These are phyloP conservation scores for Camponotus fellah DNA, from an alignment of 2,888 invertebrate species.

Conservation along the genomic window DNA sequence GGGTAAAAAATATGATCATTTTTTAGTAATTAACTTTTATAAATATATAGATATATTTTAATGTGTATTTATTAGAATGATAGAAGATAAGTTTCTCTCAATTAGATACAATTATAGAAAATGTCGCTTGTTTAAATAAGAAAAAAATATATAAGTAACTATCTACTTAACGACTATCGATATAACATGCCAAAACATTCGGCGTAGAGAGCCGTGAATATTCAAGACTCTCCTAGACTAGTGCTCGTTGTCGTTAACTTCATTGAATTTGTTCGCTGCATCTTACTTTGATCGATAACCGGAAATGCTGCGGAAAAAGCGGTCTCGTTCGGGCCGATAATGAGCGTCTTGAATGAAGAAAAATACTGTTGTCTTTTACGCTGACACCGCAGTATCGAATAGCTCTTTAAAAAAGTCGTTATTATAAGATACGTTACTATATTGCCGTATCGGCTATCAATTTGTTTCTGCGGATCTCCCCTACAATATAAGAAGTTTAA, in stretches of 20 bases:
- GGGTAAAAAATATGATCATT: neutral
- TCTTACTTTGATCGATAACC: slow-evolving; percentile 62
- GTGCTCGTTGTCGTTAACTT: slow-evolving; percentile 49
- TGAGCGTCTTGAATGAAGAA: slow-evolving; percentile 52
- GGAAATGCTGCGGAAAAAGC: slow-evolving; percentile 52
- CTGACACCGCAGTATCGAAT: neutral
- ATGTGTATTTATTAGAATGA: too few relatives aligned
- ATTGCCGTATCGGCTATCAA: slow-evolving; percentile 28
- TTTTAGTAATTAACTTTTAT: neutral
- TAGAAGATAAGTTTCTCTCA: neutral
- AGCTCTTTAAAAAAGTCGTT: slow-evolving; percentile 48
- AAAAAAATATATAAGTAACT: neutral
- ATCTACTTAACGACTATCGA: slow-evolving; percentile 37
- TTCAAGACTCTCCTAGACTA: slow-evolving; percentile 66
- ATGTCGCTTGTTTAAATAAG: neutral
- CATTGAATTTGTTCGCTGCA: slow-evolving; percentile 63
- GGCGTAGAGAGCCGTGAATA: slow-evolving; percentile 62
- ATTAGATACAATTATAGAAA: neutral
- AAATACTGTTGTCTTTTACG: slow-evolving; percentile 34
- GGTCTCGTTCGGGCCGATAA: slow-evolving; percentile 35
- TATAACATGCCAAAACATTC: slow-evolving; percentile 32
- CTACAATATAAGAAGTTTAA: neutral
- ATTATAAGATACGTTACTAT: slow-evolving; percentile 24
- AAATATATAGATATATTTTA: neutral
- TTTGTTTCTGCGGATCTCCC: slow-evolving; percentile 5